Percentiles rank a stretch among this genome's conserved stretches.
Conservation (phyloP, 2,888 invertebrate species). For the Calameuta filiformis region DNA sequence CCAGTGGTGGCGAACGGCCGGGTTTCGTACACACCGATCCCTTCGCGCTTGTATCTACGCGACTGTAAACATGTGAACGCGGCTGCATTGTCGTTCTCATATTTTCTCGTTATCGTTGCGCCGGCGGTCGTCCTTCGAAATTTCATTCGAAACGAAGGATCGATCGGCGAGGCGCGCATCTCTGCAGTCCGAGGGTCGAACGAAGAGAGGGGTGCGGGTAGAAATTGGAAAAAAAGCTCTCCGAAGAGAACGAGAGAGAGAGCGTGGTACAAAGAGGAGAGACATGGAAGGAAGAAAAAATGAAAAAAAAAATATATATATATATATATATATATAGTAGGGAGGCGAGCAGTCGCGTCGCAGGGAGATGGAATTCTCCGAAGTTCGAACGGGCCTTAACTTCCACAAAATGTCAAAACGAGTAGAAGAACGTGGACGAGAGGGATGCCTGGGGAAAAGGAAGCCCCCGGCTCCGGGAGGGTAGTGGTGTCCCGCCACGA, state of each 20-base stretch:
- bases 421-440: conserved; percentile 31
- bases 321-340: not conserved
- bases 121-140: conserved; percentile 2
- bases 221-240: conserved; percentile 10
- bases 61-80: not conserved
- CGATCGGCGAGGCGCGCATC: conserved; percentile 34
- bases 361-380: conserved; percentile 47
- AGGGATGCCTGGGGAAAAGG: conserved; percentile 29
- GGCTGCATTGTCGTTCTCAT: not conserved
- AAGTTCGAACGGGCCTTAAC: conserved; percentile 50
- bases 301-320: not conserved
- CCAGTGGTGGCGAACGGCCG: not conserved
- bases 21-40: not conserved
- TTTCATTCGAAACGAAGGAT: conserved; percentile 35
- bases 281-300: conserved; percentile 16
- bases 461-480: conserved; percentile 18
- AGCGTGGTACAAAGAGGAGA: not conserved
- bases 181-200: conserved; percentile 17
- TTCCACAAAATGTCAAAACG: conserved; percentile 53
- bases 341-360: conserved; percentile 21
- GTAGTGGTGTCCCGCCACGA: conserved; percentile 6
- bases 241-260: conserved; percentile 2
- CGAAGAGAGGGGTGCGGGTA: not conserved
- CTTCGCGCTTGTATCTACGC: not conserved
- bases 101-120: not conserved